Base-by-base conservation (phyloP, 1,140 invertebrate species). In the Diachasmimorpha longicaudata region DNA sequence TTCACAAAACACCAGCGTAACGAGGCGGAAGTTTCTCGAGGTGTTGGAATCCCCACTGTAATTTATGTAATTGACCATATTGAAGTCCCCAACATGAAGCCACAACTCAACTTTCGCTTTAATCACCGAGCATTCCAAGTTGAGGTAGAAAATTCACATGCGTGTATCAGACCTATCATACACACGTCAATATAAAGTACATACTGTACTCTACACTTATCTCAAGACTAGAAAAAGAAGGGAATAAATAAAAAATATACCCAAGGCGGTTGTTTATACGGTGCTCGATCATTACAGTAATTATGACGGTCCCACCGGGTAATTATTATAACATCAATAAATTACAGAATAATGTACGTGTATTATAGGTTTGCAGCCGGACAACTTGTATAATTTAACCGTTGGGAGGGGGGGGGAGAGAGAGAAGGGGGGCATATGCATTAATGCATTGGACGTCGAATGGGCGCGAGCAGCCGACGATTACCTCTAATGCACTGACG, bases 261-360 rank as follows among this genome's bases (percentile, higher is more conserved):
- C 58, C 69, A 72, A 13, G 52, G 25, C 71, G 46, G 78, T 76
- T 80, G 79, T 81, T 81, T 80, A 79, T 79, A 78, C 77, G 78
- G 75, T 68, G 31, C 74, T 77, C 66, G 72, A 79, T 81, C 81
- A 81, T 83, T 81, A 79, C 77, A 52, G 78, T 79, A 79, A 80
- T 81, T 79, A 78, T 78, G 75, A 75, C 68, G 75, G 70, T 80
- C 72, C 72, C 67, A 68, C 36, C 39, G 77, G 80, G 77, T 82
- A 81, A 82, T 82, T 82, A 82, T 82, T 81, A 80, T 77, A 71
- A 58, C 78, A 76, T 78, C 81, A 78, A 82, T 82, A 82, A 81
- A 83, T 81, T 80, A 83, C 78, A 70, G 73, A 77, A 79, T 79
- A 78, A 79, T 80, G 74, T 75, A 74, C 73, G 71, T 74, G 77